These are phyloP conservation scores for Trypoxylon attenuatum DNA, from an alignment of 2,888 invertebrate genomes.

Conservation along the genomic window DNA sequence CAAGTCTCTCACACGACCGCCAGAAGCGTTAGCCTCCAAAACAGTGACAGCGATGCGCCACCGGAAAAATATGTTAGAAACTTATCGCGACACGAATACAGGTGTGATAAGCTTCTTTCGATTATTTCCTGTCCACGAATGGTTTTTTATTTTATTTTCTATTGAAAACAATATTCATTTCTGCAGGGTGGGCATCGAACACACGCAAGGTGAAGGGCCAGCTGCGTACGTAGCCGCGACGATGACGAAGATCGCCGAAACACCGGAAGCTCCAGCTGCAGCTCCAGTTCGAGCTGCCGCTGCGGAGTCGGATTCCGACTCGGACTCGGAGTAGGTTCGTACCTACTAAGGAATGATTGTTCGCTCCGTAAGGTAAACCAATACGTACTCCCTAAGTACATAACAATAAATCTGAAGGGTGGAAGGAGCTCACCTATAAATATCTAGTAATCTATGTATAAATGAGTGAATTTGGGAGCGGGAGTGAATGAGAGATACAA, in stretches of 20 bases:
- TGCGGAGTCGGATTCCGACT: slow-evolving; percentile 77
- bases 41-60: slow-evolving; percentile 89
- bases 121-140: no score
- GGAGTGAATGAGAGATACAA: no score
- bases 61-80: slow-evolving; percentile 99
- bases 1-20: slow-evolving; percentile 97
- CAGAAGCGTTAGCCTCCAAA: slow-evolving; percentile 92
- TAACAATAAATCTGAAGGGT: no score
- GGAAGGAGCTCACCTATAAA: no score
- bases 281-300: slow-evolving; percentile 72
- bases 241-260: slow-evolving; percentile 70
- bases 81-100: slow-evolving; percentile 96
- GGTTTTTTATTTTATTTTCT: no score
- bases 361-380: slow-evolving; percentile 30
- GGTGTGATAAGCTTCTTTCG: slow-evolving; percentile 78
- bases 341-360: background rate
- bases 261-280: slow-evolving; percentile 65
- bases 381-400: no score
- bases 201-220: slow-evolving; percentile 84
- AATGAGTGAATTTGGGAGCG: no score
- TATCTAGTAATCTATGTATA: no score
- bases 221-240: slow-evolving; percentile 83
- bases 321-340: slow-evolving; percentile 73
- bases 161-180: background rate
- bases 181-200: slow-evolving; percentile 90